Conservation (phyloP, 2,113 vertebrate species). For the Thryonomys swinderianus region DNA sequence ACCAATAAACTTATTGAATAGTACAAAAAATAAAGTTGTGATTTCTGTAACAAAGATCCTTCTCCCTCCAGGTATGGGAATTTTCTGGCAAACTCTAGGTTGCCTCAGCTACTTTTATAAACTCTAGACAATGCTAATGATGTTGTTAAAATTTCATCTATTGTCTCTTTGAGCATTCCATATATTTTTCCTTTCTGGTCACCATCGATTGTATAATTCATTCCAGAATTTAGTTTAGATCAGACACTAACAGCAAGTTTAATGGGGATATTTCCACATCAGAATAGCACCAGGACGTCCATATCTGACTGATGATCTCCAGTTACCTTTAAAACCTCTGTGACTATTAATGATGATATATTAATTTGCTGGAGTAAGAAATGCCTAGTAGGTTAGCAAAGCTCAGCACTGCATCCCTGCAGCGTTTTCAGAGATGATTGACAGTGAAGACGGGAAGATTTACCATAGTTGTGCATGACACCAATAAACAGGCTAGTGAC, state of each 20-base stretch:
- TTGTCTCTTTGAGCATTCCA: not conserved
- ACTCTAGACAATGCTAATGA: not conserved
- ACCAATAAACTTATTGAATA: too few species aligned
- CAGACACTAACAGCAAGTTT: not conserved
- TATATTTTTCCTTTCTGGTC: not conserved
- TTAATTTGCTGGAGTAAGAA: not conserved
- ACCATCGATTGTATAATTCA: not conserved
- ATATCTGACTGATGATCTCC: not conserved
- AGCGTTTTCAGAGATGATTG: not conserved
- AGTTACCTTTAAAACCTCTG: not conserved
- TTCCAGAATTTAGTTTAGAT: not conserved
- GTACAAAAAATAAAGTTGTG: not conserved
- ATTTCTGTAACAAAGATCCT: not conserved
- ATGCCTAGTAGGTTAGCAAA: not conserved
- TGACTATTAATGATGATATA: not conserved
- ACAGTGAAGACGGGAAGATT: not conserved
- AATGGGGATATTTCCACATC: not conserved
- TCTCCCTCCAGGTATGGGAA: not conserved
- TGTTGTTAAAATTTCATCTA: not conserved
- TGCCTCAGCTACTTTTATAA: not conserved
- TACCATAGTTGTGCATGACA: not conserved
- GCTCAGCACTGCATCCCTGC: not conserved
- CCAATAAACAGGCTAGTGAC: not conserved
- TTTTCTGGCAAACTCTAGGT: not conserved
- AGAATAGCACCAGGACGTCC: not conserved